Conservation (phyloP, 2,888 invertebrate species). For the Kryphioiulus occultus region DNA sequence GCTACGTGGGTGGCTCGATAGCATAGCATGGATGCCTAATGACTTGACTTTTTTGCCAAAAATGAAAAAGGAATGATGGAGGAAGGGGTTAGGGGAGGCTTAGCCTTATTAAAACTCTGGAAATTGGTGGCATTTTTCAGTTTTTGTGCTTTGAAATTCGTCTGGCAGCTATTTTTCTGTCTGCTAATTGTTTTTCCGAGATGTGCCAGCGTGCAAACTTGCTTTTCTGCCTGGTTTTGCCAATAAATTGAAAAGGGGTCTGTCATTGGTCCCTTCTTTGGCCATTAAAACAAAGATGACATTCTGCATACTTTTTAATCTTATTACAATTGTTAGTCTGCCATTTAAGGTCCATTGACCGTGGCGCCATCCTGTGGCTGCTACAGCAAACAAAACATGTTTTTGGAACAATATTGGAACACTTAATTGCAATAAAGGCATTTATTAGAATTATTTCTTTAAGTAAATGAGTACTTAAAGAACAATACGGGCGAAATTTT, state of each 20-base stretch:
- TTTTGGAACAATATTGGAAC: too few relatives aligned
- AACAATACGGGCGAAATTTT: too few relatives aligned
- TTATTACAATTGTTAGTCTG: too few relatives aligned
- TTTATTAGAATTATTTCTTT: too few relatives aligned
- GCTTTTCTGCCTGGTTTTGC: neutral
- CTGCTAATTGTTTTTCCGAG: conserved; percentile 11
- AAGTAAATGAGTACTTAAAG: too few relatives aligned
- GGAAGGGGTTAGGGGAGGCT: neutral
- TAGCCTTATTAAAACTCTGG: neutral
- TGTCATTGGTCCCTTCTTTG: neutral
- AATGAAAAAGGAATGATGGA: neutral
- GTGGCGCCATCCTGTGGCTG: too few relatives aligned
- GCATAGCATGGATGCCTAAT: neutral
- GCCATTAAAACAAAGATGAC: neutral
- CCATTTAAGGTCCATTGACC: neutral
- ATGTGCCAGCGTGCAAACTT: neutral
- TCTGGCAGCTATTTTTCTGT: neutral
- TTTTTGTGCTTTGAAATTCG: neutral
- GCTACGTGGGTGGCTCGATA: conserved; percentile 24
- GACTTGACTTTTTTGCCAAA: neutral
- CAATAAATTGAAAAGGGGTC: neutral
- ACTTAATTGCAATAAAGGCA: too few relatives aligned
- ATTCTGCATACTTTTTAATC: too few relatives aligned
- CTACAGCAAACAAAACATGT: too few relatives aligned
- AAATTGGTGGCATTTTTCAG: neutral